Base-by-base conservation (phyloP, 2,797 vertebrate species). In the Octomys mimax region DNA sequence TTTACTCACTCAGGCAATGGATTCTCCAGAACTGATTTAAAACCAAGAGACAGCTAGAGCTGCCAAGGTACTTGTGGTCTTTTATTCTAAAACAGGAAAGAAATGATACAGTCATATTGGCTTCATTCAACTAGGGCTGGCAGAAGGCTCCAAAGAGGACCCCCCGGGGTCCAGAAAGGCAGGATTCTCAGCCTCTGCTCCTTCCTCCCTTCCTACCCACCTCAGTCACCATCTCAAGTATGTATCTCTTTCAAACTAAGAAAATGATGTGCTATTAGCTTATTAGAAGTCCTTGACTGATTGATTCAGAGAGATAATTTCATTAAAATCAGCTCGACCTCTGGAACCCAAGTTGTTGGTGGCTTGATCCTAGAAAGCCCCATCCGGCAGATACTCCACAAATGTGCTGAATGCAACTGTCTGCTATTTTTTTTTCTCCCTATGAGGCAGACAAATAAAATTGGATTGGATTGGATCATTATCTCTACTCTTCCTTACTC, bases 221-320 rank as follows among this genome's bases (percentile, higher is more conserved):
- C 49, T 57, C 61, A 39, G 11, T 80, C n/a, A 18, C 31, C 21
- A 54, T 42, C 62, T 39, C 71, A 75, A 8, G 22, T 36, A 73
- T 84, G 92, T 89, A 68, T 91, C 82, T 79, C 93, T 95, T 80
- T 93, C 59, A 91, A 66, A 52, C 52, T 33, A 81, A 91, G 80
- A 81, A 70, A 86, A 62, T 42, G 4, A 28, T 59, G 28, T 0
- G 0, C 39, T 49, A 18, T 39, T 85, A 82, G 54, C 70, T 94
- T 52, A 59, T 94, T 24, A 88, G 80, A 42, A 77, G 49, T 94
- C 83, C 80, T 95, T 77, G 92, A 49, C 54, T 31, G 31, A 39
- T 57, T 78, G 66, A 88, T 59, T 95, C 83, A 93, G 73, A 80
- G 87, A 93, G 68, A 86, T 95, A 85, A 71, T 75, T 66, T 87